Conservation (phyloP, 1,140 invertebrate genomes). For the Conus ventricosus region DNA sequence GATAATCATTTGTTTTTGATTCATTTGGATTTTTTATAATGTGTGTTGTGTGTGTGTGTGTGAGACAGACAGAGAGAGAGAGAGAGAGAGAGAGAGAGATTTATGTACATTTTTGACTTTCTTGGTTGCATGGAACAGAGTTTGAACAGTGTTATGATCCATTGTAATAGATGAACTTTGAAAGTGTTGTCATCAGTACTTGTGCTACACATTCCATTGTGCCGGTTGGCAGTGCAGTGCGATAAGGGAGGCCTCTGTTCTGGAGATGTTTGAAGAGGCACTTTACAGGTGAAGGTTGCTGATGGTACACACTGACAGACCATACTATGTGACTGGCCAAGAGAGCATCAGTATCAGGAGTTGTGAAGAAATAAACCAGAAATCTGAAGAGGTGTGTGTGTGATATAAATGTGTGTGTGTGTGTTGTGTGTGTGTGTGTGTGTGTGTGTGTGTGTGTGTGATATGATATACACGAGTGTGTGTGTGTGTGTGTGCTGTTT, state of each 20-base stretch:
- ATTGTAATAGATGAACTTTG: not conserved
- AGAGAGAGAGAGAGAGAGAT: too few relatives aligned
- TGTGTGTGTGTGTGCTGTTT: not conserved
- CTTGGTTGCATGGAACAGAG: too few relatives aligned
- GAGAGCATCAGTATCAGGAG: not conserved
- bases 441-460: constrained; percentile 16
- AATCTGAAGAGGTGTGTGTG: not conserved
- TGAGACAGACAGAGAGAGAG: too few relatives aligned
- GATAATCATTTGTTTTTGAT: too few relatives aligned
- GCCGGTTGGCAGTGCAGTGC: not conserved
- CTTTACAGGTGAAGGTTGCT: not conserved
- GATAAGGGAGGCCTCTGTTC: not conserved
- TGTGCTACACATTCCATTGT: constrained; percentile 2
- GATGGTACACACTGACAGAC: not conserved
- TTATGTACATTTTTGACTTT: too few relatives aligned
- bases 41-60: too few relatives aligned
- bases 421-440: constrained; percentile 24
- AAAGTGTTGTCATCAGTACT: not conserved
- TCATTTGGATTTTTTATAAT: too few relatives aligned
- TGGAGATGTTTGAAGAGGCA: not conserved
- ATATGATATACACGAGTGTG: too few relatives aligned
- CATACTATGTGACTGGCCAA: not conserved
- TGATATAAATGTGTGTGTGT: constrained; percentile 2
- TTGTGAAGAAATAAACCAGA: not conserved
- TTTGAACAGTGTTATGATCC: too few relatives aligned